phyloP scores from a whole-genome alignment of 2,888 invertebrate genomes.

The Nudaria mundana region DNA sequence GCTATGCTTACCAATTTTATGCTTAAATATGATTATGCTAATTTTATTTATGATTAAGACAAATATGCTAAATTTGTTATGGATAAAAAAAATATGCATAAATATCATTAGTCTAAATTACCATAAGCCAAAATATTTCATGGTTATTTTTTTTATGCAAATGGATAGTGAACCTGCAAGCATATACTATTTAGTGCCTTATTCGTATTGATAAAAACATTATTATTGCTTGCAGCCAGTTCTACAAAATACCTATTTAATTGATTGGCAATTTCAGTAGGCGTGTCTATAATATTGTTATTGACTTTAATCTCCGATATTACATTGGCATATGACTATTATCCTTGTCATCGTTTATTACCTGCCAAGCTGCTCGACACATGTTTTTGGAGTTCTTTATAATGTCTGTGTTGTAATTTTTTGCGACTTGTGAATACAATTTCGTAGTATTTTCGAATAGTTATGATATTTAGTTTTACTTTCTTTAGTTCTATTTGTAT shows the following conservation, averaged over 20 bases:
- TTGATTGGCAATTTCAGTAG: background rate
- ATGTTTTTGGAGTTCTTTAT: background rate
- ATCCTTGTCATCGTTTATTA: background rate
- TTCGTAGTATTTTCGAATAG: conserved; percentile 2
- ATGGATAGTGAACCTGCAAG: too few species aligned
- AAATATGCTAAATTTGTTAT: too few species aligned
- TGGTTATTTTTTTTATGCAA: too few species aligned
- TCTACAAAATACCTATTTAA: background rate
- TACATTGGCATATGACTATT: background rate
- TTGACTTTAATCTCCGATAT: background rate
- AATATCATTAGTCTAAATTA: too few species aligned
- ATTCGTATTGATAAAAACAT: background rate
- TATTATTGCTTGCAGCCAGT: background rate
- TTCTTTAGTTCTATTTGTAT: background rate
- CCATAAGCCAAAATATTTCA: too few species aligned
- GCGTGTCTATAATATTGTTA: background rate
- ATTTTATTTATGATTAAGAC: too few species aligned
- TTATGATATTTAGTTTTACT: background rate
- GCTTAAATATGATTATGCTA: too few species aligned
- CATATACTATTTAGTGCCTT: background rate
- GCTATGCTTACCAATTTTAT: too few species aligned
- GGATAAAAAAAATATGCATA: too few species aligned
- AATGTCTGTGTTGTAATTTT: background rate
- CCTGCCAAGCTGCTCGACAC: background rate
- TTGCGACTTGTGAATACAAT: background rate